A percentile compares a stretch with the other conserved stretches of the same genome.
These are phyloP conservation scores for Drosophila lacertosa DNA, from an alignment of 1,140 invertebrate species.

Conservation along the genomic window DNA sequence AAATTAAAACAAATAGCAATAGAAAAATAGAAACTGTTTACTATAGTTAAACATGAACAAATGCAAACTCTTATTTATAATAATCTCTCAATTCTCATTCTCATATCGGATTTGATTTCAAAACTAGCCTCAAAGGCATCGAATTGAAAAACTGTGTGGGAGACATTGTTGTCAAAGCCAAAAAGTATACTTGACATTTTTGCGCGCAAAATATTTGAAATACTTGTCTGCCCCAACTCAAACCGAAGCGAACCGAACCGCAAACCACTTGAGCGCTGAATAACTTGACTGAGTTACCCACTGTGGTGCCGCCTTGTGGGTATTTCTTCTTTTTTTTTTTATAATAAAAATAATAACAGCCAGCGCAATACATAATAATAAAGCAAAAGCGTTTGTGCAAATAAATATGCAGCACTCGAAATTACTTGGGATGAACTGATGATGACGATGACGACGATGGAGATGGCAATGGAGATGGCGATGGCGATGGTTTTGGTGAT, in stretches of 20 bases:
- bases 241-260: slow-evolving; percentile 23
- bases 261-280: slow-evolving; percentile 52
- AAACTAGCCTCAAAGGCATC: slow-evolving; percentile 9
- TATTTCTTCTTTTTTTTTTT: too few relatives aligned
- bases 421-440: slow-evolving; percentile 73
- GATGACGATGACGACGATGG: slow-evolving; percentile 28
- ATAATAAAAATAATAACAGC: slow-evolving; percentile 71
- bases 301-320: slow-evolving; percentile 4
- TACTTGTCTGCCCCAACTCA: slow-evolving; percentile 47
- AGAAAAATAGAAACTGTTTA: too few relatives aligned
- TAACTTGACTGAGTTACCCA: slow-evolving; percentile 37
- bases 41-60: too few relatives aligned
- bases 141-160: slow-evolving; percentile 14
- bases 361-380: slow-evolving; percentile 74
- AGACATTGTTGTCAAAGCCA: slow-evolving; percentile 53
- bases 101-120: neutral
- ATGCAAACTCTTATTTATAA: too few relatives aligned
- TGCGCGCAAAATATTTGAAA: slow-evolving; percentile 67
- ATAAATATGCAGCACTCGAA: slow-evolving; percentile 79
- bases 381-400: slow-evolving; percentile 76
- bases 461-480: too few relatives aligned
- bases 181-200: slow-evolving; percentile 74
- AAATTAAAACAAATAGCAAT: too few relatives aligned
- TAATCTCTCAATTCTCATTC: too few relatives aligned
- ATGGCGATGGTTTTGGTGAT: too few relatives aligned